Base-by-base conservation (phyloP, 2,888 invertebrate genomes). In the Ochropacha duplaris region DNA sequence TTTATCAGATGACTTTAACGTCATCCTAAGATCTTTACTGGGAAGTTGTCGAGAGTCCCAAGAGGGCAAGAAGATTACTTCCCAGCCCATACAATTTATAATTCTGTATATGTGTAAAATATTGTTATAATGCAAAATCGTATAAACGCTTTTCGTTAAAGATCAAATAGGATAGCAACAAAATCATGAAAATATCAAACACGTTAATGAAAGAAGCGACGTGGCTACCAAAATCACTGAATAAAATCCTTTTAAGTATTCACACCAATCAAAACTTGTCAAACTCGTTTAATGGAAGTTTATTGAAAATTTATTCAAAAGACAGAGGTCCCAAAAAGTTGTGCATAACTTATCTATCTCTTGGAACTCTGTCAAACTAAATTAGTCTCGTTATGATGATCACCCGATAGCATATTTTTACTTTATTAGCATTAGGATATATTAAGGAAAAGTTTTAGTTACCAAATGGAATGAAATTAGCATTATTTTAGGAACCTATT, bases 271-370 rank as follows among this genome's bases (percentile, higher is more conserved):
- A 84, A 78, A 85, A 89, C 79, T 89, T 85, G 75, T 72, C 76
- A 82, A 88, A 87, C 80, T 88, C 83, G 80, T 86, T 88, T 86
- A 83, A 60, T 74, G 73, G 77, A 79, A 87, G 78, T 84, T 86
- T 81, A 85, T 85, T 83, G 82, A 84, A 87, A 88, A 86, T 87
- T 87, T 85, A 85, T 84, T 87, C 84, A 88, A 87, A 84, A 83
- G 88, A 86, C 84, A 83, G 80, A 82, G 83, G 82, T 81, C 73
- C 68, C 72, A 64, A 76, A 82, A 86, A 81, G 81, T 87, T 83
- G 62, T 58, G 74, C 76, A 75, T 84, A 88, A 86, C 87, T 89
- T 86, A 76, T 83, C 80, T 86, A 76, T 83, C 80, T 83, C 72
- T 86, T 76, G 71, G 79, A 84, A 86, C 82, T 85, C 78, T 83